phyloP scores from a whole-genome alignment of 2,888 invertebrate species.

The Unio pictorum region DNA sequence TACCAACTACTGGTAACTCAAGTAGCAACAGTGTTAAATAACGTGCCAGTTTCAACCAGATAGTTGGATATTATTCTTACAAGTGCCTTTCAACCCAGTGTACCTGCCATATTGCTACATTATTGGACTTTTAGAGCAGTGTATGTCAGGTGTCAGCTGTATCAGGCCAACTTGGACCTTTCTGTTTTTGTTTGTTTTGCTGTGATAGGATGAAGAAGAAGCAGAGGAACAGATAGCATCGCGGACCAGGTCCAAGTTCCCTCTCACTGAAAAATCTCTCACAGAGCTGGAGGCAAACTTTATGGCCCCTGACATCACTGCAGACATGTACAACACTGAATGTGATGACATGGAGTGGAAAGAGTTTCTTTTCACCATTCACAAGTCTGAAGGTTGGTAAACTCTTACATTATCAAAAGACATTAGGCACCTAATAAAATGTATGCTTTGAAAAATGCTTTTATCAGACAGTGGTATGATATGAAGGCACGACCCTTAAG shows the following conservation, averaged over 20 bases:
- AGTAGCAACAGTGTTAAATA: too few species aligned
- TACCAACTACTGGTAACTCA: too few species aligned
- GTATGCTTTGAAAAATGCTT: background rate
- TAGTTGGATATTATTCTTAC: too few species aligned
- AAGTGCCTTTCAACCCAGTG: too few species aligned
- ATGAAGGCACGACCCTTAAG: background rate
- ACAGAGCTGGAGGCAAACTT: conserved; percentile 90
- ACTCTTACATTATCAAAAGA: background rate
- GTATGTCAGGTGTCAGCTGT: too few species aligned
- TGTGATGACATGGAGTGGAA: conserved; percentile 77
- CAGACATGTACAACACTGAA: conserved; percentile 82
- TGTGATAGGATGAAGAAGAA: background rate
- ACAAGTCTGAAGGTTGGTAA: conserved; percentile 38
- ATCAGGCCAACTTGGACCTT: too few species aligned
- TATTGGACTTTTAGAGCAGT: too few species aligned
- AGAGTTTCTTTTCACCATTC: conserved; percentile 48
- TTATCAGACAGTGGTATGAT: background rate
- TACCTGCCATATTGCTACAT: too few species aligned
- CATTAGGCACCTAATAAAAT: background rate
- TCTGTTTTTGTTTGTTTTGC: background rate
- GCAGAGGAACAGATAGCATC: conserved; percentile 78
- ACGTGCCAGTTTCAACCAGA: too few species aligned
- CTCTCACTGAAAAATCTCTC: conserved; percentile 86
- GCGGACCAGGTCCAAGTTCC: conserved; percentile 89
- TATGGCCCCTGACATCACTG: conserved; percentile 89